phyloP scores from a whole-genome alignment of 2,888 invertebrate genomes.

The Thymelicus sylvestris region DNA sequence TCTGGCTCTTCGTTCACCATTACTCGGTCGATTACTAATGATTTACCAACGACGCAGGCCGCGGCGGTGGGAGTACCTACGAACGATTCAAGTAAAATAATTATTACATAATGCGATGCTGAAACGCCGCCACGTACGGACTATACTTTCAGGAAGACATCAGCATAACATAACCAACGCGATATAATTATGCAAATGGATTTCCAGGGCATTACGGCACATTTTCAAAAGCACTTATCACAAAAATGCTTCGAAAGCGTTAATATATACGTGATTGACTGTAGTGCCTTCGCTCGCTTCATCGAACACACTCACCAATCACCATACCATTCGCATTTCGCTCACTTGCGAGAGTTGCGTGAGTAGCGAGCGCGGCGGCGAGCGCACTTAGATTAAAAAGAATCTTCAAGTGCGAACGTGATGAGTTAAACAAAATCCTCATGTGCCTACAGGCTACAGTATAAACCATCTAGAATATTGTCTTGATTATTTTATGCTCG shows the following conservation, averaged over 20 bases:
- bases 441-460: too few species aligned
- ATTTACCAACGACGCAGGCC: too few species aligned
- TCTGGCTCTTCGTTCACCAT: too few species aligned
- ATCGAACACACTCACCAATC: slow-evolving; percentile 2
- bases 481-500: too few species aligned
- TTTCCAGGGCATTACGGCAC: slow-evolving; percentile 20
- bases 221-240: slow-evolving; percentile 27
- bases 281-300: slow-evolving; percentile 6
- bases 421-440: not conserved
- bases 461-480: too few species aligned
- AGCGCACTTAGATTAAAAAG: not conserved
- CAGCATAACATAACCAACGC: not conserved
- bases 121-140: not conserved
- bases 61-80: too few species aligned
- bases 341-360: not conserved
- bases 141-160: not conserved
- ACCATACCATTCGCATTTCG: not conserved
- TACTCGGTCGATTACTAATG: too few species aligned
- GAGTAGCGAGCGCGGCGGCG: not conserved
- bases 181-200: slow-evolving; percentile 19
- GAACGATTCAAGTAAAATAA: not conserved
- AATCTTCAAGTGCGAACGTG: not conserved
- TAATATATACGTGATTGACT: slow-evolving; percentile 8
- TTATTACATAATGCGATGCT: not conserved
- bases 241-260: slow-evolving; percentile 10